Percentiles rank a stretch among this genome's conserved stretches.
phyloP scores from a whole-genome alignment of 1,140 invertebrate species.

The Brevipalpus yothersi region DNA sequence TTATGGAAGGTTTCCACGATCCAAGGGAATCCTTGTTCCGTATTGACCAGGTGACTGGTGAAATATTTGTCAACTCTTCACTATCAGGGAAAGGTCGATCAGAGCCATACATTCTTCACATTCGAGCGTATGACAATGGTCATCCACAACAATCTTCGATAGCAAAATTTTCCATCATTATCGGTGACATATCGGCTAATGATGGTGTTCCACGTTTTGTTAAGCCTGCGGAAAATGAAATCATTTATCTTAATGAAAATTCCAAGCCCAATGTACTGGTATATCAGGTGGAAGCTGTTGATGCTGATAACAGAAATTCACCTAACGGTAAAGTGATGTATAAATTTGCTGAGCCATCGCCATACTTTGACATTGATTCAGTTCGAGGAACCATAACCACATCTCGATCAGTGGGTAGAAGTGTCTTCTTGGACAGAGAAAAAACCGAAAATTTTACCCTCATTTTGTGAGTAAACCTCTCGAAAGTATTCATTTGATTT shows the following conservation, averaged over 20 bases:
- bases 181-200: conserved; percentile 55
- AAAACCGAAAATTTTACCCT: conserved; percentile 40
- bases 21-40: neutral
- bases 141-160: conserved; percentile 31
- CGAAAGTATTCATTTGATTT: neutral
- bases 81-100: conserved; percentile 47
- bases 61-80: conserved; percentile 32
- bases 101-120: conserved; percentile 39
- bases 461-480: conserved; percentile 12
- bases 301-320: conserved; percentile 31
- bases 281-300: conserved; percentile 16
- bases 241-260: conserved; percentile 38
- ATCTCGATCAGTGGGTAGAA: conserved; percentile 15
- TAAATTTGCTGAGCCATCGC: conserved; percentile 32
- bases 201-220: conserved; percentile 54
- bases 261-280: conserved; percentile 16
- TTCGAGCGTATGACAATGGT: conserved; percentile 43
- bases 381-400: conserved; percentile 46
- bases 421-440: conserved; percentile 35
- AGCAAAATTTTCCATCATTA: conserved; percentile 35
- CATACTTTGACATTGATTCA: conserved; percentile 19
- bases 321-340: conserved; percentile 44
- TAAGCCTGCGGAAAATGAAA: conserved; percentile 37
- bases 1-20: neutral
- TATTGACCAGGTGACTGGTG: conserved; percentile 25